These are phyloP conservation scores for Drosophila meridionalis DNA, from an alignment of 2,888 invertebrate genomes.

Conservation along the genomic window DNA sequence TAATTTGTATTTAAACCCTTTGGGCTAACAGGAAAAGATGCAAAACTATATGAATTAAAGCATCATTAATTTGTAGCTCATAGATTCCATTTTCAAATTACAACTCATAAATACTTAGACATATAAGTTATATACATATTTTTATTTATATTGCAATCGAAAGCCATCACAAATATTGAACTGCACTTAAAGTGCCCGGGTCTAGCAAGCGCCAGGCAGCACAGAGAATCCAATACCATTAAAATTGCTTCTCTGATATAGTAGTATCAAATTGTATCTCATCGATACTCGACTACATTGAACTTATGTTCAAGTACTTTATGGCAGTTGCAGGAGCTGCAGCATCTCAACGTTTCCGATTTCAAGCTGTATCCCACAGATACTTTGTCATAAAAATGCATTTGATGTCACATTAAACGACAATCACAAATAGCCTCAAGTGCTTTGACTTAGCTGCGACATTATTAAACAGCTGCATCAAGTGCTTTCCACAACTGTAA, in stretches of 20 bases:
- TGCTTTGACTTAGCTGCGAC: constrained; percentile 17
- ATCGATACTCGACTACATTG: neutral
- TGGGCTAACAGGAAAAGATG: neutral
- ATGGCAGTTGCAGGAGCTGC: neutral
- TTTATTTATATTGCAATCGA: neutral
- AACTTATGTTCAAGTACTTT: neutral
- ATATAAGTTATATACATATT: neutral
- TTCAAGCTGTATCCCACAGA: constrained; percentile 1
- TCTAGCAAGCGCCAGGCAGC: neutral
- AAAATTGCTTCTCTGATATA: neutral
- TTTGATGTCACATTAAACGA: constrained; percentile 1
- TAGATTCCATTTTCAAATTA: neutral
- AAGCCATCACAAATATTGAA: neutral
- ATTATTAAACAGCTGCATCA: constrained; percentile 8
- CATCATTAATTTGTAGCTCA: neutral
- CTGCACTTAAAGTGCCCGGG: neutral
- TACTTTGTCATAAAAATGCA: constrained; percentile 3
- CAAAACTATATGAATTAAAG: neutral
- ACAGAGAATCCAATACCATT: neutral
- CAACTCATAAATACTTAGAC: neutral
- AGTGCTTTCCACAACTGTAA: constrained; percentile 22
- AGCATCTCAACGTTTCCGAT: neutral
- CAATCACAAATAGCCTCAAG: constrained; percentile 17
- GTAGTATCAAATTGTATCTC: neutral
- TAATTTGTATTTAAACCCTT: neutral